Percentiles rank a stretch among this genome's conserved stretches.
Evolutionary conservation across 2,113 vertebrate genomes (phyloP).

Genomic region (Hypocryptadius cinnamomeus): DNA sequence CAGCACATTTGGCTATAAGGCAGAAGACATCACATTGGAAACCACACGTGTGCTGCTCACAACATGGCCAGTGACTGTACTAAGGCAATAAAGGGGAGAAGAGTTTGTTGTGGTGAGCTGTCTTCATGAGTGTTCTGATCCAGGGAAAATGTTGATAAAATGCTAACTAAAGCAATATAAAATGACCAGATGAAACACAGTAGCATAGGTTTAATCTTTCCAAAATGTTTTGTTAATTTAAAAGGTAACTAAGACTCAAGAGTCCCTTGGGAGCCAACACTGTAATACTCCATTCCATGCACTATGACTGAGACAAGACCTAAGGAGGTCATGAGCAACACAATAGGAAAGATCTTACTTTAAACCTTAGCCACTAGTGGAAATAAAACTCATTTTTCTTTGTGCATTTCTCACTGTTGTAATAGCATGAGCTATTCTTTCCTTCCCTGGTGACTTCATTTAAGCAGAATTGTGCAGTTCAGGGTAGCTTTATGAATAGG

Average conservation of each 20-base stretch:
- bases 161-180: background rate
- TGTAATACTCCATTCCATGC: constrained; percentile 18
- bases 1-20: background rate
- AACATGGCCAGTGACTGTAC: background rate
- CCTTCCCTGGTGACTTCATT: background rate
- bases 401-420: background rate
- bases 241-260: constrained; percentile 48
- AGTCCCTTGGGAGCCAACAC: background rate
- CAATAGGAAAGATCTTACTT: constrained; percentile 60
- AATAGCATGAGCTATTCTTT: background rate
- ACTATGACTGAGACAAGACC: constrained; percentile 45
- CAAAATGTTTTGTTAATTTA: constrained; percentile 54
- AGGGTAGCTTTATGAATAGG: background rate
- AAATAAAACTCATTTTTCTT: constrained; percentile 31
- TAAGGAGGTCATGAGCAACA: constrained; percentile 36
- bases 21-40: background rate
- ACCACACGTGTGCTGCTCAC: background rate
- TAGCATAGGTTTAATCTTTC: constrained; percentile 27
- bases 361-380: constrained; percentile 24
- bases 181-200: background rate
- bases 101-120: background rate
- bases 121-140: background rate
- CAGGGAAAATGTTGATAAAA: background rate
- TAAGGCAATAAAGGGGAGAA: background rate
- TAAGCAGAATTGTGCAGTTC: background rate